Conservation (phyloP, 2,888 invertebrate genomes). For the Dyspetes luteomarginatus region DNA sequence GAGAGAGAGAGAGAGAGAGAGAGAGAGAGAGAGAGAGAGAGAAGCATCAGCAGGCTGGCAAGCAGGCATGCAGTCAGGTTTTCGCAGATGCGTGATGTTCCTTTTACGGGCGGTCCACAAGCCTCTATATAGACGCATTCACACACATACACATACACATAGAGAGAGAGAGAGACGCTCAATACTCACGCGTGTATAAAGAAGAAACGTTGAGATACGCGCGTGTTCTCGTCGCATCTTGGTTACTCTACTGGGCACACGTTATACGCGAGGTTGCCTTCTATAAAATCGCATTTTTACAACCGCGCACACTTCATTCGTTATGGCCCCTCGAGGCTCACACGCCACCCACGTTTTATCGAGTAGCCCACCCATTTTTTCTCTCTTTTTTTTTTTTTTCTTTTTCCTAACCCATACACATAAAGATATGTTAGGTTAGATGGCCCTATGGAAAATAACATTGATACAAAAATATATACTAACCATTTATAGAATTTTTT, state of each 20-base stretch:
- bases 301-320: conserved; percentile 76
- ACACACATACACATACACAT: background rate
- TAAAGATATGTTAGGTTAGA: conserved; percentile 6
- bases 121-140: conserved; percentile 5
- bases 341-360: conserved; percentile 74
- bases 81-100: conserved; percentile 75
- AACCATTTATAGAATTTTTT: no score
- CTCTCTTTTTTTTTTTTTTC: conserved; percentile 15
- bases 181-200: conserved; percentile 55
- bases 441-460: conserved; percentile 3
- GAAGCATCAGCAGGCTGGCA: conserved; percentile 65
- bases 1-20: conserved; percentile 38
- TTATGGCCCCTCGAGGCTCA: conserved; percentile 70
- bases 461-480: no score
- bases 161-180: conserved; percentile 53
- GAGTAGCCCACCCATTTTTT: conserved; percentile 38
- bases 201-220: conserved; percentile 32
- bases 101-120: conserved; percentile 72
- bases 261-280: conserved; percentile 72
- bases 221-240: conserved; percentile 66
- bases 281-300: conserved; percentile 79
- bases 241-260: conserved; percentile 68
- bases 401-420: conserved; percentile 16
- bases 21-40: conserved; percentile 47
- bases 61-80: conserved; percentile 53